Evolutionary conservation across 2,797 vertebrate genomes (phyloP).

Genomic region (Threskiornis aethiopicus): DNA sequence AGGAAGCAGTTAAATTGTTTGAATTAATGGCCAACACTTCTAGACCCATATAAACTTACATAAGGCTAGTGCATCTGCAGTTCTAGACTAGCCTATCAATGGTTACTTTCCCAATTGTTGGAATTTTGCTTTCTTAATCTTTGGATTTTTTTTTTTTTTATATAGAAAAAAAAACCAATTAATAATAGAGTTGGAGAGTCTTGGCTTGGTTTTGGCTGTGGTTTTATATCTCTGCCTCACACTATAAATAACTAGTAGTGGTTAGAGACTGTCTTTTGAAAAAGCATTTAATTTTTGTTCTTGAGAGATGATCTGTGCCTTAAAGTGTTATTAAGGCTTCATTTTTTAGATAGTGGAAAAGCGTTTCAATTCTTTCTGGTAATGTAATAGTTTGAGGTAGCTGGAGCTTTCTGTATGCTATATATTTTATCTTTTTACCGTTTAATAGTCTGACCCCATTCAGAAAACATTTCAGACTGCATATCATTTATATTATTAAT

Average conservation of each 20-base stretch:
- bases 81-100: neutral
- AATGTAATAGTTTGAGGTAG: neutral
- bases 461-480: slow-evolving; percentile 1
- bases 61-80: neutral
- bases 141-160: neutral
- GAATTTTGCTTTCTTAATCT: neutral
- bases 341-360: neutral
- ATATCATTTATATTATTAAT: neutral
- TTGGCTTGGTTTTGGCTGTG: neutral
- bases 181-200: neutral
- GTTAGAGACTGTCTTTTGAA: slow-evolving; percentile 19
- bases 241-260: neutral
- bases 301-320: neutral
- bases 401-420: neutral
- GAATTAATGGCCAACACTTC: neutral
- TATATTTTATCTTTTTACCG: neutral
- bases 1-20: neutral
- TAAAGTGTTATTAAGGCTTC: neutral
- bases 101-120: neutral
- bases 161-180: no score
- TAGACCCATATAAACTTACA: neutral
- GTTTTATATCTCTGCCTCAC: slow-evolving; percentile 29
- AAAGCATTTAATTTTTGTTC: slow-evolving; percentile 15
- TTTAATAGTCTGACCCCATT: slow-evolving; percentile 9
- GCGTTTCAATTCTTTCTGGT: neutral